phyloP scores from a whole-genome alignment of 2,888 invertebrate genomes.

The Platycheirus rosarum region DNA sequence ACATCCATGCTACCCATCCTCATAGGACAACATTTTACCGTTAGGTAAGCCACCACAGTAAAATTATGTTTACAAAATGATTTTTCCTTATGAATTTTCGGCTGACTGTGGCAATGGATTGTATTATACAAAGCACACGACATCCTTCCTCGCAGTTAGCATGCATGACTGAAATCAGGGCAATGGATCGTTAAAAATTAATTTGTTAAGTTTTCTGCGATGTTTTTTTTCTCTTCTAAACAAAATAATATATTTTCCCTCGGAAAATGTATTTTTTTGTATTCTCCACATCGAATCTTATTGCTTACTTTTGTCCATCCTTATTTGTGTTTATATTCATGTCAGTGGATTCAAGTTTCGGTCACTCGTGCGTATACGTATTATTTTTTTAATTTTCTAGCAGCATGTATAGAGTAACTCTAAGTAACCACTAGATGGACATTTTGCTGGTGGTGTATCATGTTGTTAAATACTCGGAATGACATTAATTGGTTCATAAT shows the following conservation, averaged over 20 bases:
- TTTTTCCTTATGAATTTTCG: constrained; percentile 50
- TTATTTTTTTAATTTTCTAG: constrained; percentile 37
- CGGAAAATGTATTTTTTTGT: constrained; percentile 2
- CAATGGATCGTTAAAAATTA: constrained; percentile 70
- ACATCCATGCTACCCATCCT: constrained; percentile 23
- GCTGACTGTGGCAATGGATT: constrained; percentile 31
- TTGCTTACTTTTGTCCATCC: neutral
- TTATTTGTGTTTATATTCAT: constrained; percentile 22
- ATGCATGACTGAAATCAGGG: constrained; percentile 58
- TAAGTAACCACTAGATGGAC: neutral
- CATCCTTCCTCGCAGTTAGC: neutral
- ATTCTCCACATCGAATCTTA: neutral
- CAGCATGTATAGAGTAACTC: neutral
- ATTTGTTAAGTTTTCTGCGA: constrained; percentile 69
- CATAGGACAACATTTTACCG: neutral
- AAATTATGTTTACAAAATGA: constrained; percentile 58
- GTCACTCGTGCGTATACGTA: constrained; percentile 61
- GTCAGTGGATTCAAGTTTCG: neutral
- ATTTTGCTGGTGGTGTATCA: constrained; percentile 15
- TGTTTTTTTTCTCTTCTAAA: constrained; percentile 33
- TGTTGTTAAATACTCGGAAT: constrained; percentile 53
- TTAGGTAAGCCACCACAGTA: constrained; percentile 1
- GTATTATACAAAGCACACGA: constrained; percentile 9
- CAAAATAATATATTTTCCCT: neutral
- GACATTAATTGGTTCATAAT: constrained; percentile 64